Evolutionary conservation across 2,888 invertebrate species (phyloP).

Genomic region (Rhagonycha lutea): DNA sequence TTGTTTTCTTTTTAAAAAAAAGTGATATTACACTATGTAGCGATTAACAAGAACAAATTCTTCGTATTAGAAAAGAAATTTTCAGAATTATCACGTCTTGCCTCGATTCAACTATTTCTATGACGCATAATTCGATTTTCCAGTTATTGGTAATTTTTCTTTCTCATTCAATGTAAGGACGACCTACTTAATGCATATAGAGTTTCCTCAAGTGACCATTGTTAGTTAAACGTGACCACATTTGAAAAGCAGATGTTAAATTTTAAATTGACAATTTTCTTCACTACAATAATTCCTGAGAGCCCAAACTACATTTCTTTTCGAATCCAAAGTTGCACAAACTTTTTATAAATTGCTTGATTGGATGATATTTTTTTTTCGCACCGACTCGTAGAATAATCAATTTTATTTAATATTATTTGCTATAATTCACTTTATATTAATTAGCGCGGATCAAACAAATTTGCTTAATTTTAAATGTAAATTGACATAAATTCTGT

Average conservation of each 20-base stretch:
- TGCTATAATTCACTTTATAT: too few relatives aligned
- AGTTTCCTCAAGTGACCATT: constrained; percentile 9
- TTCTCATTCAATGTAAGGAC: neutral
- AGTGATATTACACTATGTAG: neutral
- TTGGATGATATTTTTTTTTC: neutral
- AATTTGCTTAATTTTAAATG: neutral
- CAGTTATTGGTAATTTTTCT: neutral
- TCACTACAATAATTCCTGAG: neutral
- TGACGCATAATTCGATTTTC: neutral
- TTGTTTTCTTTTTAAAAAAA: neutral
- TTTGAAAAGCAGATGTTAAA: neutral
- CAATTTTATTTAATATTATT: too few relatives aligned
- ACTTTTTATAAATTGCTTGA: neutral
- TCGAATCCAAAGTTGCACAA: neutral
- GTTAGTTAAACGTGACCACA: constrained; percentile 8
- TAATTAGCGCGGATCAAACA: neutral
- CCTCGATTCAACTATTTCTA: neutral
- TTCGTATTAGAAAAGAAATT: neutral
- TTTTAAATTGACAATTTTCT: neutral
- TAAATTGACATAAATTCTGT: neutral
- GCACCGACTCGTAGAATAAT: neutral
- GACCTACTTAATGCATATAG: neutral
- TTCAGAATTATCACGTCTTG: neutral
- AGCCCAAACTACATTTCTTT: neutral
- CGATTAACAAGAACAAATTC: neutral